Base-by-base conservation (phyloP, 2,113 vertebrate species). In the Sterrhoptilus dennistouni region DNA sequence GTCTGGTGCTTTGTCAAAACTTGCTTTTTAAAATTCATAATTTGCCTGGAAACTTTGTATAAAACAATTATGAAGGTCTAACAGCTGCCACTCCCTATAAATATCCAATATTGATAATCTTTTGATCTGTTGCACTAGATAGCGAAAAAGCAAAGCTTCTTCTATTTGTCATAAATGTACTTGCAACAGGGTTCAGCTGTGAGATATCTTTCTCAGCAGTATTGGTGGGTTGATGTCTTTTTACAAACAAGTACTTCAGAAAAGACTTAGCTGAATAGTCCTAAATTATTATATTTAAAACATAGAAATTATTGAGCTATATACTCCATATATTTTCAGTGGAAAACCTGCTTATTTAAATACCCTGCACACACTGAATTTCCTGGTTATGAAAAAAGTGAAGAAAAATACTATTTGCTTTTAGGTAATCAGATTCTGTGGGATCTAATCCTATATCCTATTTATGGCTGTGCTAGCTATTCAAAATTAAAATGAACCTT, bases 401-500 rank as follows among this genome's bases (percentile, higher is more conserved):
- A 97, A 96, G 95, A 97, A 98, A 98, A 98, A 98, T 98, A 97
- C 97, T 97, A 94, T 98, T 98, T 98, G 98, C 97, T 98, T 98
- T 98, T 98, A 98, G 98, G 98, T 99, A 99, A 99, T 99, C 98
- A 98, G 98, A 99, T 99, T 99, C 98, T 98, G 97, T 96, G 98
- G 96, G 97, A 99, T 99, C 98, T 98, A 99, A 99, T 99, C 98
- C 98, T 98, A 97, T 98, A 98, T 98, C 98, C 98, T 98, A 98
- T 99, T 99, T 99, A 98, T 98, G 97, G 98, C 97, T 97, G 98
- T 97, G 98, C 97, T 98, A 97, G 98, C 98, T 98, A 98, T 98
- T 99, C 98, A 98, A 99, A 99, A 99, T 99, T 99, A 99, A 99
- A 99, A 99, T 99, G 98, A 99, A 99, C 98, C 98, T 98, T 99